Evolutionary conservation across 1,140 invertebrate genomes (phyloP).

Genomic region (Leptonema lineaticorne): DNA sequence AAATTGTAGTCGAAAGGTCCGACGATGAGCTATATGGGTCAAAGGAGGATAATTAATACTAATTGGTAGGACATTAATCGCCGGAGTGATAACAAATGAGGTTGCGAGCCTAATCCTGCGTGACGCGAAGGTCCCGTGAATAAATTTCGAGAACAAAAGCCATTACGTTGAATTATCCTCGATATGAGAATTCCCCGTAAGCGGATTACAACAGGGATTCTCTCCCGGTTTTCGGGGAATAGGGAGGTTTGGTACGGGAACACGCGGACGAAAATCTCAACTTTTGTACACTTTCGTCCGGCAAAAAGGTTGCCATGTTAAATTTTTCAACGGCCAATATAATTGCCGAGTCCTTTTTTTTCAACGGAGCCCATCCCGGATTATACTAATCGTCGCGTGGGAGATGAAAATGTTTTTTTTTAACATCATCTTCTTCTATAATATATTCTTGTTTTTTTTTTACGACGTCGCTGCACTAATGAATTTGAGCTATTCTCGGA

Average conservation of each 20-base stretch:
- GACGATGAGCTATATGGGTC: neutral
- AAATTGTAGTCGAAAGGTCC: neutral
- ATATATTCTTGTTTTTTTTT: no score
- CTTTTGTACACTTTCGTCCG: neutral
- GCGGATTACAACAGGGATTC: conserved; percentile 13
- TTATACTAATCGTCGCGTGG: neutral
- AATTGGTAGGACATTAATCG: conserved; percentile 19
- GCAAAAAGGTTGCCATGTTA: neutral
- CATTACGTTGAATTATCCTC: conserved; percentile 24
- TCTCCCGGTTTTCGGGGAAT: neutral
- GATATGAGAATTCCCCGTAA: conserved; percentile 25
- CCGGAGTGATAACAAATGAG: conserved; percentile 20
- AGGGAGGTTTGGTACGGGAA: neutral
- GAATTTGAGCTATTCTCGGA: no score
- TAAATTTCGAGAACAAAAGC: conserved; percentile 23
- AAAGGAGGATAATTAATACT: conserved; percentile 13
- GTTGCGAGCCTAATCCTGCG: conserved; percentile 13
- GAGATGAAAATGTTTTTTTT: no score
- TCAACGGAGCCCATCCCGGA: neutral
- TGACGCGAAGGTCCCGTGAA: conserved; percentile 2
- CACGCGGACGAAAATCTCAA: neutral
- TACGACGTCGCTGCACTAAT: no score
- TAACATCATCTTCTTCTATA: no score
- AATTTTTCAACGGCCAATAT: neutral
- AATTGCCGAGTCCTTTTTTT: neutral